phyloP scores from a whole-genome alignment of 2,113 vertebrate genomes.

The Micromys minutus region DNA sequence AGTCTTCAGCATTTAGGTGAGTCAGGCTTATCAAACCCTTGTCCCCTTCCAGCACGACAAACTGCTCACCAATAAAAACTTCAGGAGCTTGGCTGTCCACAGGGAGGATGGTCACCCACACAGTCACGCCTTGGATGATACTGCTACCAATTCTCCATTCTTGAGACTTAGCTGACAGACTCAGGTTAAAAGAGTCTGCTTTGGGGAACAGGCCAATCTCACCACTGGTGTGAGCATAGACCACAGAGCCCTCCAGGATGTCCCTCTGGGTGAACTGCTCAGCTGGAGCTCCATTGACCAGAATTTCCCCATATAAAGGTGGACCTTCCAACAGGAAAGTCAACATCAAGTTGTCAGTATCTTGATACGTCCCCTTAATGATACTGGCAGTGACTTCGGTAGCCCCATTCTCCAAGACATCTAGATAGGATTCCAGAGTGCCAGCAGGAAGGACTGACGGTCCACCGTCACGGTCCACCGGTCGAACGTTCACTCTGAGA shows the following conservation, averaged over 20 bases:
- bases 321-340: slow-evolving; percentile 93
- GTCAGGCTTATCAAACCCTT: slow-evolving; percentile 88
- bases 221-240: slow-evolving; percentile 93
- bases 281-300: slow-evolving; percentile 89
- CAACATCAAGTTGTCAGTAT: slow-evolving; percentile 93
- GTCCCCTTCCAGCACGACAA: slow-evolving; percentile 90
- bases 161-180: slow-evolving; percentile 92
- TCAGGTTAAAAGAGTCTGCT: slow-evolving; percentile 94
- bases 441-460: slow-evolving; percentile 88
- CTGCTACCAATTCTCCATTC: slow-evolving; percentile 92
- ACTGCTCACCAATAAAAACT: slow-evolving; percentile 89
- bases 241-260: slow-evolving; percentile 92
- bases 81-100: slow-evolving; percentile 94
- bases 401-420: slow-evolving; percentile 94
- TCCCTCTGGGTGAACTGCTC: slow-evolving; percentile 94
- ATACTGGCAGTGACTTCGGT: slow-evolving; percentile 94
- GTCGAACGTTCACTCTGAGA: slow-evolving; percentile 90
- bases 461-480: slow-evolving; percentile 90
- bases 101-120: slow-evolving; percentile 95
- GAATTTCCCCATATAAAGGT: slow-evolving; percentile 90
- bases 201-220: slow-evolving; percentile 92
- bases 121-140: slow-evolving; percentile 90
- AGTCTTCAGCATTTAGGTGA: slow-evolving; percentile 90
- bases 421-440: slow-evolving; percentile 92
- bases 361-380: slow-evolving; percentile 90